Conservation (phyloP, 2,797 vertebrate species). For the Megalops cyprinoides region DNA sequence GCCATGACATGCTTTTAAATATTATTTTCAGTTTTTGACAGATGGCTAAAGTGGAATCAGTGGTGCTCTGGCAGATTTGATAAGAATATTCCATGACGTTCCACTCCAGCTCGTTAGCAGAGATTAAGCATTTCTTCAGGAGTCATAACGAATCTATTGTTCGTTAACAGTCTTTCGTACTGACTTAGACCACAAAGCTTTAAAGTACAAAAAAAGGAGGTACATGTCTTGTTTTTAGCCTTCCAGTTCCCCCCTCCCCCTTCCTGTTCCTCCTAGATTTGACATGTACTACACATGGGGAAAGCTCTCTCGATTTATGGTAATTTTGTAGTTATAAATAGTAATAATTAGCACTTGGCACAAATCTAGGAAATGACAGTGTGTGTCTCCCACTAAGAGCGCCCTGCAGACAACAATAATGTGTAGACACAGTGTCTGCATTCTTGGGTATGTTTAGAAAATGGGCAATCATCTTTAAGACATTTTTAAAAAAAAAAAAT, state of each 20-base stretch:
- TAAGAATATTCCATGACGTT: not conserved
- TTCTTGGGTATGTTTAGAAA: not conserved
- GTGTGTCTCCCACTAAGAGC: not conserved
- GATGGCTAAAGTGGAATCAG: not conserved
- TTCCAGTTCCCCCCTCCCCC: not conserved
- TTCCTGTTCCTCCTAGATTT: not conserved
- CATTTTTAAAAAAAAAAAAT: not conserved
- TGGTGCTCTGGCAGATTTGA: not conserved
- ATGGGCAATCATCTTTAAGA: conserved; percentile 7
- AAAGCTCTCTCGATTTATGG: not conserved
- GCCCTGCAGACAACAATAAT: conserved; percentile 1
- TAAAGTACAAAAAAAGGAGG: not conserved
- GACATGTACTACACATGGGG: not conserved
- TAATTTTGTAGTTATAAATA: conserved; percentile 7
- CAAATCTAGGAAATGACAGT: not conserved
- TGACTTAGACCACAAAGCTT: not conserved
- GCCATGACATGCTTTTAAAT: not conserved
- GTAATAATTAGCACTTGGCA: not conserved
- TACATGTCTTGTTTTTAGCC: not conserved
- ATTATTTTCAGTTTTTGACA: conserved; percentile 2
- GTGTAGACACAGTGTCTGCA: conserved; percentile 5
- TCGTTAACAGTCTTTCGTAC: not conserved
- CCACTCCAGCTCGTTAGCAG: not conserved
- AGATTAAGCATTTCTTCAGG: not conserved
- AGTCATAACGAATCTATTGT: not conserved